phyloP scores from a whole-genome alignment of 2,888 invertebrate genomes.

The Eulithis testata region DNA sequence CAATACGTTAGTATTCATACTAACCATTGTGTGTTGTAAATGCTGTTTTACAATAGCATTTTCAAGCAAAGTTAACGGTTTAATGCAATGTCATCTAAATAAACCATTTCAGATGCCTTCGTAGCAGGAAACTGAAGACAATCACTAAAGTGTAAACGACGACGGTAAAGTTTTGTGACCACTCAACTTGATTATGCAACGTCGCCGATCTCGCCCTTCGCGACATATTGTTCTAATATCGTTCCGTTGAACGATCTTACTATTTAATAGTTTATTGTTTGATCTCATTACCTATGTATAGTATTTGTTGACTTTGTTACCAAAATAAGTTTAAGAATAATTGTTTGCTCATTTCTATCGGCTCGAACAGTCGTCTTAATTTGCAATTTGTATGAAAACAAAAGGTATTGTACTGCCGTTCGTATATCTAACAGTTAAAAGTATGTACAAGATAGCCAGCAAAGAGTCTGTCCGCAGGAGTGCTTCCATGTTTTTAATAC shows the following conservation, averaged over 20 bases:
- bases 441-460: constrained; percentile 64
- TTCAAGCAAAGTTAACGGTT: too few species aligned
- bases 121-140: constrained; percentile 72
- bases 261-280: constrained; percentile 32
- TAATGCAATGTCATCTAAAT: not conserved
- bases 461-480: constrained; percentile 82
- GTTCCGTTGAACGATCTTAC: constrained; percentile 36
- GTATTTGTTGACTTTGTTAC: constrained; percentile 48
- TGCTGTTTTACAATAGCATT: not conserved
- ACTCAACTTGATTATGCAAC: constrained; percentile 41
- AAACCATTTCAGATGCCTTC: constrained; percentile 62
- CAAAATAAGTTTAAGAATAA: constrained; percentile 45
- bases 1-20: not conserved
- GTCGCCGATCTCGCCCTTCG: constrained; percentile 34
- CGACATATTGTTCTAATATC: constrained; percentile 26
- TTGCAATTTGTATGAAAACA: constrained; percentile 32
- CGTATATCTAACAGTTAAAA: constrained; percentile 20
- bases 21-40: not conserved
- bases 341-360: constrained; percentile 45
- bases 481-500: constrained; percentile 83
- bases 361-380: constrained; percentile 9
- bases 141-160: constrained; percentile 73
- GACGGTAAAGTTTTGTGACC: constrained; percentile 40
- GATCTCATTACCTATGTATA: constrained; percentile 25
- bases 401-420: constrained; percentile 21